Conservation (phyloP, 2,113 vertebrate genomes). For the Sphaerodactylus townsendi region DNA sequence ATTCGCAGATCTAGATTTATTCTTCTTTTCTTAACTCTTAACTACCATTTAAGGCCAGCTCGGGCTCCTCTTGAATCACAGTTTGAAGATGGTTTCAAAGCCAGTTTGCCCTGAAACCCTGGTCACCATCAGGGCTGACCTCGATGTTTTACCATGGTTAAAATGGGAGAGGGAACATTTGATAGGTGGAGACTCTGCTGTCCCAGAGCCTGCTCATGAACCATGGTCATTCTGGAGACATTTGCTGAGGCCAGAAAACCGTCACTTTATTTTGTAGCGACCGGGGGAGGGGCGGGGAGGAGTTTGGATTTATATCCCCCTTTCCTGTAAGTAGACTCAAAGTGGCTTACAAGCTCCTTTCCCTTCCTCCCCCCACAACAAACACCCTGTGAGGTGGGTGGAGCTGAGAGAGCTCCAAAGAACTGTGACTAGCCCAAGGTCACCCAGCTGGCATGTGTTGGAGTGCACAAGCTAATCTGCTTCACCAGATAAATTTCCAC, state of each 20-base stretch:
- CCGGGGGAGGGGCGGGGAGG: too few species aligned
- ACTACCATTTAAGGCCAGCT: neutral
- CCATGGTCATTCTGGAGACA: neutral
- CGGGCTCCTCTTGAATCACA: neutral
- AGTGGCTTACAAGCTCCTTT: too few species aligned
- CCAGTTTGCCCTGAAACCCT: neutral
- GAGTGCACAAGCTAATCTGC: too few species aligned
- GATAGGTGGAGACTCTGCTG: neutral
- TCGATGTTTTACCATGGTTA: neutral
- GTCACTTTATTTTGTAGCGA: constrained; percentile 20
- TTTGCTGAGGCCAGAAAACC: constrained; percentile 40
- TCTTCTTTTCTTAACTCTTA: neutral
- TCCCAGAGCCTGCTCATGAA: neutral
- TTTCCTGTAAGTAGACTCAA: too few species aligned
- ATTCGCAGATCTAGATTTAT: neutral
- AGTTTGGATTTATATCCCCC: too few species aligned
- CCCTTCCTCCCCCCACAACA: too few species aligned
- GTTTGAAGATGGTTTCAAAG: neutral
- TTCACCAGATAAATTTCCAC: too few species aligned
- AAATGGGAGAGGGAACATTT: neutral
- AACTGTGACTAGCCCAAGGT: too few species aligned
- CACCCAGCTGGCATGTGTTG: too few species aligned
- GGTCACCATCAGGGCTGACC: neutral
- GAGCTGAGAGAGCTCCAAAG: too few species aligned
- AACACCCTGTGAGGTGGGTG: too few species aligned